Conservation (phyloP, 2,888 invertebrate genomes). For the Adineta ricciae region DNA sequence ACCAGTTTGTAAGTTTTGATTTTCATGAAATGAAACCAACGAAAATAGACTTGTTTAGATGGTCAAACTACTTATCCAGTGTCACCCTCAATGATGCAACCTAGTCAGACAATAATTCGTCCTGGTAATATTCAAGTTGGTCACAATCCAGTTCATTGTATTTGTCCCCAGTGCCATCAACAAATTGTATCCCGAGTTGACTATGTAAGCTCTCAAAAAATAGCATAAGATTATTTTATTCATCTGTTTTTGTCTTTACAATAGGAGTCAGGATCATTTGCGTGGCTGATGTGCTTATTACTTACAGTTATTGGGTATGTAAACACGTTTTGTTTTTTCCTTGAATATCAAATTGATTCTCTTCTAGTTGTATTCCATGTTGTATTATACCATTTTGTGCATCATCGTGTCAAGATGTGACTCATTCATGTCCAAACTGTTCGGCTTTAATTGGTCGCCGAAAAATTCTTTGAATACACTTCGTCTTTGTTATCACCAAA, state of each 20-base stretch:
- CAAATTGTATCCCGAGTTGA: neutral
- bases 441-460: neutral
- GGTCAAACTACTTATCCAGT: neutral
- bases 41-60: neutral
- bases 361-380: neutral
- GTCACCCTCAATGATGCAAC: neutral
- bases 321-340: neutral
- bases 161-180: neutral
- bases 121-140: neutral
- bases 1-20: neutral
- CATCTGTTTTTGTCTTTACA: neutral
- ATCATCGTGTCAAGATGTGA: neutral
- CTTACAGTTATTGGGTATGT: neutral
- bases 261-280: neutral
- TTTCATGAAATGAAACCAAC: neutral
- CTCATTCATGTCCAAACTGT: neutral
- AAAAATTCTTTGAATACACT: neutral
- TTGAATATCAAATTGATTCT: neutral
- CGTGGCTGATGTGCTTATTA: neutral
- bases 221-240: neutral
- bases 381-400: neutral
- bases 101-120: neutral
- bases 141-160: neutral
- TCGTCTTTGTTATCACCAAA: neutral
- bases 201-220: neutral